Conservation (phyloP, 2,797 vertebrate species). For the Malacoraja senta region DNA sequence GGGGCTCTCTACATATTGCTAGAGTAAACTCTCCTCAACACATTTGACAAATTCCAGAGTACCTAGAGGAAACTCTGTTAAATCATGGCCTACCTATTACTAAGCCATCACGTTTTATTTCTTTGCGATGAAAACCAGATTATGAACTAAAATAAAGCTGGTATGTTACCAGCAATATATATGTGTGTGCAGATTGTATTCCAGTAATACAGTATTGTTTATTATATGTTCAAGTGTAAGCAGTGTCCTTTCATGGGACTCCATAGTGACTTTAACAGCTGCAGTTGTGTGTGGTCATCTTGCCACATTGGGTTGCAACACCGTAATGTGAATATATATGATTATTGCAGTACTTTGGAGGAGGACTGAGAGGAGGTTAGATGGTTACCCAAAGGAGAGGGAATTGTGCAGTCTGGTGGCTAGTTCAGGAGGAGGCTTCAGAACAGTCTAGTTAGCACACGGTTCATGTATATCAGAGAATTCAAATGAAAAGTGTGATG, state of each 20-base stretch:
- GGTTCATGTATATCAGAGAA: background rate
- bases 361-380: background rate
- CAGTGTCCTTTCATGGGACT: background rate
- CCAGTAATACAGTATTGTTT: background rate
- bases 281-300: background rate
- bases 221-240: background rate
- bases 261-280: background rate
- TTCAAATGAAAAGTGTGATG: background rate
- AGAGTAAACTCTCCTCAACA: no score
- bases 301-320: background rate
- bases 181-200: background rate
- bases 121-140: background rate
- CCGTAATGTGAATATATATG: background rate
- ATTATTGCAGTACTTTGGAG: background rate
- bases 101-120: background rate
- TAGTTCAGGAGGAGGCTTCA: background rate
- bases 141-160: background rate
- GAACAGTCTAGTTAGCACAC: background rate
- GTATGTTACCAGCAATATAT: background rate
- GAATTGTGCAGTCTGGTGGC: background rate
- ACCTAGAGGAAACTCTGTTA: background rate
- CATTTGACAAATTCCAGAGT: background rate
- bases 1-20: no score
- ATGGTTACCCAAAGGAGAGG: background rate
- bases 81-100: background rate